phyloP scores from a whole-genome alignment of 2,888 invertebrate genomes.

The Smittia aterrima region DNA sequence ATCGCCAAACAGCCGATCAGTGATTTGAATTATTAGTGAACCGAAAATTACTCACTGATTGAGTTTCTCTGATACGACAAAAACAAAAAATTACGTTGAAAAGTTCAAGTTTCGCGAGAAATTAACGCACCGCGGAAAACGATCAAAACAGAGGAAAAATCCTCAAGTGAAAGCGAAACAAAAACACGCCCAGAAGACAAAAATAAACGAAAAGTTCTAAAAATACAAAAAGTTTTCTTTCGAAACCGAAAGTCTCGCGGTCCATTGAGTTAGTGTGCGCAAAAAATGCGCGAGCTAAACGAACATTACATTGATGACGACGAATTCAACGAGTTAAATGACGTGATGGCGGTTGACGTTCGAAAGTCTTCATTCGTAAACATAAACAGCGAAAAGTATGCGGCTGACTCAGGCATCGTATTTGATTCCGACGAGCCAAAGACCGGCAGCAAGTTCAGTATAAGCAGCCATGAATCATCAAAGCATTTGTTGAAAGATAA shows the following conservation, averaged over 20 bases:
- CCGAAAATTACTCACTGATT: too few relatives aligned
- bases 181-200: not conserved
- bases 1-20: too few relatives aligned
- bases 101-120: too few relatives aligned
- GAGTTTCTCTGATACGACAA: too few relatives aligned
- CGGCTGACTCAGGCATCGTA: conserved; percentile 28
- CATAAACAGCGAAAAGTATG: conserved; percentile 10
- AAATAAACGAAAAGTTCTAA: not conserved
- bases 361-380: conserved; percentile 23
- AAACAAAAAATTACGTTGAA: too few relatives aligned
- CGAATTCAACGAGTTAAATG: conserved; percentile 19
- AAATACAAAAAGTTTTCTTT: not conserved
- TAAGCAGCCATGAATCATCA: conserved; percentile 9
- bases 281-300: conserved; percentile 38
- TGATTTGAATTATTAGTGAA: too few relatives aligned
- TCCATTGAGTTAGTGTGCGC: not conserved
- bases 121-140: too few relatives aligned
- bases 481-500: conserved; percentile 20
- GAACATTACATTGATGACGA: conserved; percentile 28
- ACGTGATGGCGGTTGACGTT: conserved; percentile 10
- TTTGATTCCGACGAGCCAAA: conserved; percentile 24
- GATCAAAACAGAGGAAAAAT: not conserved
- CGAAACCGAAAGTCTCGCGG: not conserved
- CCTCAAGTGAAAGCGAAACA: too few relatives aligned
- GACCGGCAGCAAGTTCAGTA: conserved; percentile 26